Evolutionary conservation across 1,140 invertebrate genomes (phyloP).

Genomic region (Pinna nobilis): DNA sequence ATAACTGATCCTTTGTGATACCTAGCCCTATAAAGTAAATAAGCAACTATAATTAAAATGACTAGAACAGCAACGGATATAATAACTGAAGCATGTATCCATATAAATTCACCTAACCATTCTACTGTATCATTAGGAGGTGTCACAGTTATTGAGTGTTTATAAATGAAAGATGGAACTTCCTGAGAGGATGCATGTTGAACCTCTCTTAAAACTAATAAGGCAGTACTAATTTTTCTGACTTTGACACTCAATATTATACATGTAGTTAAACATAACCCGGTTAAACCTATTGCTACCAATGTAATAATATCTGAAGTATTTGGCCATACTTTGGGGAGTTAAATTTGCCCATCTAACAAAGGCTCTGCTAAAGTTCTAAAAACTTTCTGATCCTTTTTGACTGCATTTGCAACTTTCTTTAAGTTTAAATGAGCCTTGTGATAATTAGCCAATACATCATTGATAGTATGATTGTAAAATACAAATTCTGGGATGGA

Average conservation of each 20-base stretch:
- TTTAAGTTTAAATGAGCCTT: conserved; percentile 26
- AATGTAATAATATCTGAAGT: conserved; percentile 17
- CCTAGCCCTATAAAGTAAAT: not conserved
- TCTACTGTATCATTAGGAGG: not conserved
- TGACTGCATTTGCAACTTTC: conserved; percentile 16
- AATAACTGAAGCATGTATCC: not conserved
- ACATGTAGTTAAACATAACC: conserved; percentile 5
- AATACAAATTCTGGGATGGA: conserved; percentile 18
- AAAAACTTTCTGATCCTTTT: conserved; percentile 31
- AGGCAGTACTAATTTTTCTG: conserved; percentile 18
- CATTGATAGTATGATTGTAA: conserved; percentile 21
- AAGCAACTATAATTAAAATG: not conserved
- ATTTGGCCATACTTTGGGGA: conserved; percentile 18
- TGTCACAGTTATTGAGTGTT: not conserved
- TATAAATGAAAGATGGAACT: conserved; percentile 22
- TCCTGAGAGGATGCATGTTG: not conserved
- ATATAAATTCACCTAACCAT: not conserved
- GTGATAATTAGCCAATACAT: conserved; percentile 23
- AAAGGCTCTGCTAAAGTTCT: conserved; percentile 35
- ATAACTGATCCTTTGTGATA: not conserved
- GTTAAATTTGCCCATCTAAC: conserved; percentile 13
- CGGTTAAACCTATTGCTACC: conserved; percentile 1
- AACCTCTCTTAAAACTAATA: conserved; percentile 15
- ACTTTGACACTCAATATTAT: conserved; percentile 17
- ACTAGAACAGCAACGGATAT: not conserved